Evolutionary conservation across 2,888 invertebrate genomes (phyloP).

Genomic region (Globia sparganii): DNA sequence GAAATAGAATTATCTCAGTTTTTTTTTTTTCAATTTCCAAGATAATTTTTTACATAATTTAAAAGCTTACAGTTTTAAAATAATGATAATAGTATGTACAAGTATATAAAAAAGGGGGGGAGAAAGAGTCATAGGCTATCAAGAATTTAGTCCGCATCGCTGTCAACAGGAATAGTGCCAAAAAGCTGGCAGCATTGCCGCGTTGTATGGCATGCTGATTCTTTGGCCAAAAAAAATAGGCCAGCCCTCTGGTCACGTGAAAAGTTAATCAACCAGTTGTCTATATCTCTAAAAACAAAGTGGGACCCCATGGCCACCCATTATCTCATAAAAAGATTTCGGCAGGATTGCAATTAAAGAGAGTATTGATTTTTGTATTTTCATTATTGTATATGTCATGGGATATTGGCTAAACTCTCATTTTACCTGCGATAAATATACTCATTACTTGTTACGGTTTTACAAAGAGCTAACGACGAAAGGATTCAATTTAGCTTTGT

Average conservation of each 20-base stretch:
- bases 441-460: constrained; percentile 3
- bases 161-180: background rate
- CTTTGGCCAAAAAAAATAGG: background rate
- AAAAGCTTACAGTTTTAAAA: background rate
- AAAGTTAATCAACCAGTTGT: background rate
- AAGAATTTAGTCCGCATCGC: background rate
- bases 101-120: background rate
- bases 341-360: background rate
- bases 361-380: background rate
- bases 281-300: background rate
- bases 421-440: background rate
- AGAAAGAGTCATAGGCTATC: background rate
- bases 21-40: background rate
- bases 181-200: background rate
- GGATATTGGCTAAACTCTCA: background rate
- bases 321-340: background rate
- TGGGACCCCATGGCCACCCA: background rate
- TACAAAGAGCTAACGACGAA: background rate
- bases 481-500: constrained; percentile 7
- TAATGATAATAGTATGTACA: background rate
- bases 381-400: no score
- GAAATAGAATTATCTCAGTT: background rate
- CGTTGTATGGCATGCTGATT: no score
- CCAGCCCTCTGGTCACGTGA: background rate
- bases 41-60: background rate